phyloP scores from a whole-genome alignment of 1,140 invertebrate species.

The Kradibia gibbosae region DNA sequence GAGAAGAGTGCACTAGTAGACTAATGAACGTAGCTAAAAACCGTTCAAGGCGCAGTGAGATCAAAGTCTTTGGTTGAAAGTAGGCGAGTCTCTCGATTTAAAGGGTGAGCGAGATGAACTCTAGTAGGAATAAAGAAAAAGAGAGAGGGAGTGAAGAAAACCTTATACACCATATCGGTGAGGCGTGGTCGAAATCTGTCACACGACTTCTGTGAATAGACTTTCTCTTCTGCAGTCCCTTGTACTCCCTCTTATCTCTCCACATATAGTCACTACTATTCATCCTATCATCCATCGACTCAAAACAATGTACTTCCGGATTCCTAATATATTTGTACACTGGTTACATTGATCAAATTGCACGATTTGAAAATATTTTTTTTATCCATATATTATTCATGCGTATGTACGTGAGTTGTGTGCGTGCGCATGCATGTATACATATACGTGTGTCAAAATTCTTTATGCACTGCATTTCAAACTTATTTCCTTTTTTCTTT shows the following conservation, averaged over 20 bases:
- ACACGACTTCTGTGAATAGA: slow-evolving; percentile 70
- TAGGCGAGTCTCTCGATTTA: background rate
- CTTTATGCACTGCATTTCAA: too few species aligned
- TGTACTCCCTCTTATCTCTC: slow-evolving; percentile 1
- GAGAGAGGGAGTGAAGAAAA: slow-evolving; percentile 27
- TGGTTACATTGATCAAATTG: background rate
- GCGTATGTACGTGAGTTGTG: too few species aligned
- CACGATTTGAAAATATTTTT: background rate
- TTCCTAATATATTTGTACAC: background rate
- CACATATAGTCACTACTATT: background rate
- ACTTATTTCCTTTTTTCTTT: too few species aligned
- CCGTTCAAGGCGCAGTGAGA: background rate
- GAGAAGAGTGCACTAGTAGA: background rate
- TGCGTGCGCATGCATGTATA: too few species aligned
- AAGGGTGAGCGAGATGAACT: background rate
- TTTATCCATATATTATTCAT: background rate
- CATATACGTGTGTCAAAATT: too few species aligned
- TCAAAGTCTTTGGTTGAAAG: background rate
- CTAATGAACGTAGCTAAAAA: background rate
- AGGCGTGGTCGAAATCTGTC: slow-evolving; percentile 74
- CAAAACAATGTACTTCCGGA: slow-evolving; percentile 8
- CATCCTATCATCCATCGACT: background rate
- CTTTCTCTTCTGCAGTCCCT: slow-evolving; percentile 37
- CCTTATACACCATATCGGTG: slow-evolving; percentile 66
- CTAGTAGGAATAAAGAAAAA: background rate